These are phyloP conservation scores for Luscinia megarhynchos DNA, from an alignment of 2,797 vertebrate genomes.

Conservation along the genomic window DNA sequence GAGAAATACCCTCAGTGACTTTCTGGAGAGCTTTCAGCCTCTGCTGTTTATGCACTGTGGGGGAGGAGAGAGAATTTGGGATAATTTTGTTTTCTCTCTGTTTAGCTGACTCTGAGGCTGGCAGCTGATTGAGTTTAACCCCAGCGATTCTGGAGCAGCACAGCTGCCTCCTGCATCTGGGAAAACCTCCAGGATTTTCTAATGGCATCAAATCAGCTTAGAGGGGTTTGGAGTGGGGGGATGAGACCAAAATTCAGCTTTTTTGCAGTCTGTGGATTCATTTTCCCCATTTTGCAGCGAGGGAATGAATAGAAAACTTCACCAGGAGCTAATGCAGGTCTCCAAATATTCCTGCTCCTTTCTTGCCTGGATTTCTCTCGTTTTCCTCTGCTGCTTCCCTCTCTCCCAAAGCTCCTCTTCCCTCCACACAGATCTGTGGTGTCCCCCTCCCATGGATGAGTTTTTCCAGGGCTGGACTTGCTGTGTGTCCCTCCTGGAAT, in stretches of 20 bases:
- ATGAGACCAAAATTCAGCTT: not conserved
- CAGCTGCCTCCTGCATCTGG: conserved; percentile 18
- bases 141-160: not conserved
- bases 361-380: not conserved
- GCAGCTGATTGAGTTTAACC: conserved; percentile 25
- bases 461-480: not conserved
- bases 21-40: conserved; percentile 30
- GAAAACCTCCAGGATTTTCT: not conserved
- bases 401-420: conserved; percentile 13
- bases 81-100: conserved; percentile 51
- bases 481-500: not conserved
- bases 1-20: conserved; percentile 22
- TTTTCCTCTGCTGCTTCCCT: conserved; percentile 34
- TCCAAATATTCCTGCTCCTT: conserved; percentile 16
- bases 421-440: not conserved
- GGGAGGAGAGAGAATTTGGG: conserved; percentile 48
- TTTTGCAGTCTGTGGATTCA: not conserved
- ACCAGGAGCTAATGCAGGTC: conserved; percentile 12
- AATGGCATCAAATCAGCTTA: not conserved
- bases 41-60: conserved; percentile 26
- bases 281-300: not conserved
- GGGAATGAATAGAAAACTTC: not conserved
- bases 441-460: conserved; percentile 11
- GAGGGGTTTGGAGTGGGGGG: not conserved
- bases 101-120: conserved; percentile 31